A percentile compares a stretch with the other conserved stretches of the same genome.
These are phyloP conservation scores for Ochotona princeps DNA, from an alignment of 2,113 vertebrate species.

Conservation along the genomic window DNA sequence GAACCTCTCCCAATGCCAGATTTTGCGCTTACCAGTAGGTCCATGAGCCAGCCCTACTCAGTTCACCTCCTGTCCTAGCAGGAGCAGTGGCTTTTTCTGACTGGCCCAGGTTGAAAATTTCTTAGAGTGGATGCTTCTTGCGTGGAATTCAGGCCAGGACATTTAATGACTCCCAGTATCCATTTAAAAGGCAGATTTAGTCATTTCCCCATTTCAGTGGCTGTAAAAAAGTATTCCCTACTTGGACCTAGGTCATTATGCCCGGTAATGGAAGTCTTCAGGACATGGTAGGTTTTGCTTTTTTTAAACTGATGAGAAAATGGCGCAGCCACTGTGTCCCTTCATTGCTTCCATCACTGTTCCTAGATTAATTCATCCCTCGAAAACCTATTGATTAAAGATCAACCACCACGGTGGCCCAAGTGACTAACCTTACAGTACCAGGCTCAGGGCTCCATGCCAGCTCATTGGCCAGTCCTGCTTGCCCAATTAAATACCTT, in stretches of 20 bases:
- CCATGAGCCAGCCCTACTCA: no score
- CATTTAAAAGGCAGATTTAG: not conserved
- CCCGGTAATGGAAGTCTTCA: not conserved
- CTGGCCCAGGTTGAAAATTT: not conserved
- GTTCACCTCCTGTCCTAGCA: no score
- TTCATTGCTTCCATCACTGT: not conserved
- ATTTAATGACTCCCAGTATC: not conserved
- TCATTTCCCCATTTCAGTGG: not conserved
- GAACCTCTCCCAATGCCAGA: no score
- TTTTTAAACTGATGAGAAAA: not conserved
- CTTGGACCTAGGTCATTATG: not conserved
- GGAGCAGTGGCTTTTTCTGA: no score
- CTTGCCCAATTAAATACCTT: constrained; percentile 63
- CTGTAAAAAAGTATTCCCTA: not conserved
- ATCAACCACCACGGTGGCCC: not conserved
- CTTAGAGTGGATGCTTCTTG: not conserved
- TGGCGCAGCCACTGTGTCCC: not conserved
- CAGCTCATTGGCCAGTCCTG: constrained; percentile 36
- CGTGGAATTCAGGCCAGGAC: no score
- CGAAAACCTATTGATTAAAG: constrained; percentile 45
- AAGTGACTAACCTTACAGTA: not conserved
- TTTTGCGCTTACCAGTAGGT: no score
- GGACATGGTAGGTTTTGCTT: not conserved
- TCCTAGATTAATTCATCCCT: constrained; percentile 1
- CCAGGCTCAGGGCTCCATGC: constrained; percentile 13